phyloP scores from a whole-genome alignment of 2,888 invertebrate species.

The Mesorhabditis sp. region DNA sequence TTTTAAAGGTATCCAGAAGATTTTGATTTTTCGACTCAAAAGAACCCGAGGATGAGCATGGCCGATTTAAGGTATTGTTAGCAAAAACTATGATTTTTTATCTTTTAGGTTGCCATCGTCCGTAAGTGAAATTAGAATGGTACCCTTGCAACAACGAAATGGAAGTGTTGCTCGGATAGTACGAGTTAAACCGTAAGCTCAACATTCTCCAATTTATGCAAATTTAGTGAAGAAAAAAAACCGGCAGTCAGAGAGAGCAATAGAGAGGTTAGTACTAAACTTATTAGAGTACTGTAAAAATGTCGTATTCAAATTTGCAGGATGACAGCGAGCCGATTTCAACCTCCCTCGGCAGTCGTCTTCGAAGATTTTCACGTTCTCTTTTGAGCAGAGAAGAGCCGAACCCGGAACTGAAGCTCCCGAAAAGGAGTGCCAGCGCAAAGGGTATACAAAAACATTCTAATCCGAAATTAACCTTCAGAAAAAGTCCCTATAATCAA shows the following conservation, averaged over 20 bases:
- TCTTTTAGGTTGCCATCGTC: background rate
- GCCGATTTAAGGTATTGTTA: background rate
- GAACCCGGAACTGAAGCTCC: background rate
- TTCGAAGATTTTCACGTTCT: background rate
- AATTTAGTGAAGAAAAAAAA: background rate
- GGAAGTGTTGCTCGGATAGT: background rate
- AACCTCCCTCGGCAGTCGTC: background rate
- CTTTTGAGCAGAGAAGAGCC: background rate
- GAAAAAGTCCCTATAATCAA: background rate
- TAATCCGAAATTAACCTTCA: background rate
- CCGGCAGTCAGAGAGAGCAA: background rate
- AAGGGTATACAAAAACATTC: background rate
- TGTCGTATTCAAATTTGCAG: background rate
- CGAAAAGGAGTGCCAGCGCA: background rate
- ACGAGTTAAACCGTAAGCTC: background rate
- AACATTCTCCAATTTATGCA: background rate
- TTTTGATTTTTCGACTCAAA: constrained; percentile 7
- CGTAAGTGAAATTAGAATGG: background rate
- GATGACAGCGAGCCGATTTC: background rate
- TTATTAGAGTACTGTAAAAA: background rate
- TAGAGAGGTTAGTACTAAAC: background rate
- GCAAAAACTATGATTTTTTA: background rate
- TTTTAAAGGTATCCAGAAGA: constrained; percentile 1
- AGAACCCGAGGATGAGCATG: background rate
- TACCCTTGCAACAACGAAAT: background rate